Percentiles rank a stretch among this genome's conserved stretches.
phyloP scores from a whole-genome alignment of 2,113 vertebrate species.

The Thalassoma bifasciatum region DNA sequence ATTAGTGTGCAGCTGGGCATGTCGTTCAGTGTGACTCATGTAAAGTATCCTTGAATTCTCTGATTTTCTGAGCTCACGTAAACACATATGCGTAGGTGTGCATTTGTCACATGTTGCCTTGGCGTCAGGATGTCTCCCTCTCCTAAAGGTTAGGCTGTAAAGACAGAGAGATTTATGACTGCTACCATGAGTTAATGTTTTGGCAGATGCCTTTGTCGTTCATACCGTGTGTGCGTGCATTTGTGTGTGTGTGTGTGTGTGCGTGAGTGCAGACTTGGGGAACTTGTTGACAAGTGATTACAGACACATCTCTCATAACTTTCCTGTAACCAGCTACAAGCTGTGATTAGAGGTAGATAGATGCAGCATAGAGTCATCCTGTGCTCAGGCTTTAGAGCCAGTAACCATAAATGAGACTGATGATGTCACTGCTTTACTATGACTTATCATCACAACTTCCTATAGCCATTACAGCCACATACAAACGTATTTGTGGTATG shows the following conservation, averaged over 20 bases:
- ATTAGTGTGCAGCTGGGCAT: not conserved
- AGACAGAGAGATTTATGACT: slow-evolving; percentile 76
- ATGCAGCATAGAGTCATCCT: slow-evolving; percentile 12
- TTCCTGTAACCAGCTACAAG: slow-evolving; percentile 28
- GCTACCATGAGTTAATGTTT: slow-evolving; percentile 63
- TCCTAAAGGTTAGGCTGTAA: slow-evolving; percentile 74
- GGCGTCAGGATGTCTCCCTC: slow-evolving; percentile 82
- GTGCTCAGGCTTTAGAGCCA: slow-evolving; percentile 14
- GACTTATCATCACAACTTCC: slow-evolving; percentile 16
- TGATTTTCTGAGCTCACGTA: not conserved
- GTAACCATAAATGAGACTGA: slow-evolving; percentile 29
- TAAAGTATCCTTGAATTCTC: slow-evolving; percentile 20
- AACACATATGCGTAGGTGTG: slow-evolving; percentile 48
- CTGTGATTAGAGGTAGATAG: slow-evolving; percentile 17
- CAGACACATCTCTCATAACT: slow-evolving; percentile 37
- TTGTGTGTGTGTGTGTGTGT: slow-evolving; percentile 15
- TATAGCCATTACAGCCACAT: not conserved
- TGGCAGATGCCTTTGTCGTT: slow-evolving; percentile 64
- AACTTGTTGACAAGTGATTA: slow-evolving; percentile 52
- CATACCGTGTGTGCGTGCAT: slow-evolving; percentile 32
- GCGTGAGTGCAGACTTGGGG: slow-evolving; percentile 8
- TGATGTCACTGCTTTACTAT: slow-evolving; percentile 32
- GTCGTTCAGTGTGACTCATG: slow-evolving; percentile 47
- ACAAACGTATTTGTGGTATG: not conserved
- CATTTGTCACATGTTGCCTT: slow-evolving; percentile 59